These are phyloP conservation scores for Griposia aprilina DNA, from an alignment of 2,888 invertebrate genomes.

Conservation along the genomic window DNA sequence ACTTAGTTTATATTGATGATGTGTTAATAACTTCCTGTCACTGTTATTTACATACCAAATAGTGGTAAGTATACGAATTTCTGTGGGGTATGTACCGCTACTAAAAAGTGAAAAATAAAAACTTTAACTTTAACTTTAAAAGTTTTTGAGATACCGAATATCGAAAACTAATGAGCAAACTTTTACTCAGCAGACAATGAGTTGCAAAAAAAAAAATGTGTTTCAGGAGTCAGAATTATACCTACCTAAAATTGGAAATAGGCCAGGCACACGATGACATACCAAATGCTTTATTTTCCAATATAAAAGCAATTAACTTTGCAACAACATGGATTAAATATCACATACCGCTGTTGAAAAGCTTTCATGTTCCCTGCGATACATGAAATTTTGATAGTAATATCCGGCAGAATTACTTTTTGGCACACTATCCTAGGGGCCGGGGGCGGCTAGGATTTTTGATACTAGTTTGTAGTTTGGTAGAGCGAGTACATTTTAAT, in stretches of 20 bases:
- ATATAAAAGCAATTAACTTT: conserved; percentile 22
- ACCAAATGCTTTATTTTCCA: conserved; percentile 1
- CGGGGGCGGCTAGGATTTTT: background rate
- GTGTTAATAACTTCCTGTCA: too few species aligned
- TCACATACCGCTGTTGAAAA: conserved; percentile 7
- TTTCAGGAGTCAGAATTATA: background rate
- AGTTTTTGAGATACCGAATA: background rate
- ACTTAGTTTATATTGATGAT: too few species aligned
- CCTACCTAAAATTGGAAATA: background rate
- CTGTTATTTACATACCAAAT: too few species aligned
- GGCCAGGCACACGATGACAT: background rate
- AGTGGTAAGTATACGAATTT: too few species aligned
- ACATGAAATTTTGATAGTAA: conserved; percentile 6
- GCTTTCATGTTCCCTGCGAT: conserved; percentile 4
- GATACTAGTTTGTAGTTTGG: background rate
- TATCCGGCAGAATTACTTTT: conserved; percentile 20
- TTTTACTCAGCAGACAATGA: background rate
- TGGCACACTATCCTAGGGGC: background rate
- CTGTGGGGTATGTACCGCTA: too few species aligned
- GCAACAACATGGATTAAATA: conserved; percentile 18
- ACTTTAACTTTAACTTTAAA: too few species aligned
- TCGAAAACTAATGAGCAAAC: background rate
- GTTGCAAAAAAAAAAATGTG: too few species aligned
- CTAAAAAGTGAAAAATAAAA: too few species aligned
- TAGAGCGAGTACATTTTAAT: background rate